phyloP scores from a whole-genome alignment of 2,113 vertebrate species.

The Drymodes brunneopygia region DNA sequence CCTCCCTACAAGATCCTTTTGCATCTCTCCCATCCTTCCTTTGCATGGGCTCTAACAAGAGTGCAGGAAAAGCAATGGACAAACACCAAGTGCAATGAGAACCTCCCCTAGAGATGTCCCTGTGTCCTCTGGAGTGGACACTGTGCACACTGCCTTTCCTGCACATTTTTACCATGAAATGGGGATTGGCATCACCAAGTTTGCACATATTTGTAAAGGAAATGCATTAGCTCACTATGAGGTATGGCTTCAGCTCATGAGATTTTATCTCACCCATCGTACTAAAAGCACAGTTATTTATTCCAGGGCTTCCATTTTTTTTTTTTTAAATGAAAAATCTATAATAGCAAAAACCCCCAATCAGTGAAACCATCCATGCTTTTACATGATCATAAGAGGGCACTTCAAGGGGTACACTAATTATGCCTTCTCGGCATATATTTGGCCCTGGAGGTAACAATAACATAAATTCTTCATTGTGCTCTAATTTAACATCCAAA shows the following conservation, averaged over 20 bases:
- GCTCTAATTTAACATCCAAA: conserved; percentile 19
- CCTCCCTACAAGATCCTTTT: neutral
- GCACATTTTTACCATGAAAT: neutral
- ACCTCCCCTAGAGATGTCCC: neutral
- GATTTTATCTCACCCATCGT: neutral
- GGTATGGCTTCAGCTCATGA: neutral
- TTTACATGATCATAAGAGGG: neutral
- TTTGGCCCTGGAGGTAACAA: conserved; percentile 20
- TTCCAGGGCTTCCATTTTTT: neutral
- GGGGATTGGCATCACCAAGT: neutral
- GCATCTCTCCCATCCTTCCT: neutral
- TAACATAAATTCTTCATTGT: conserved; percentile 45
- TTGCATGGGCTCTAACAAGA: neutral
- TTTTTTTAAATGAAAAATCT: neutral
- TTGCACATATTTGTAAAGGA: neutral
- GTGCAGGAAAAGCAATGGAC: neutral
- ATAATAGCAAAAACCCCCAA: neutral
- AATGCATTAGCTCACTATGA: neutral
- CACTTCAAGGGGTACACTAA: neutral
- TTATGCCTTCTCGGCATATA: neutral
- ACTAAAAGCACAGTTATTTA: conserved; percentile 25
- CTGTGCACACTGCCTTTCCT: neutral
- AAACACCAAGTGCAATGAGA: neutral
- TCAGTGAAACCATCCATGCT: neutral
- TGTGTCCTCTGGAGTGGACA: neutral